Base-by-base conservation (phyloP, 2,113 vertebrate species). In the Notarius lentiginosus region DNA sequence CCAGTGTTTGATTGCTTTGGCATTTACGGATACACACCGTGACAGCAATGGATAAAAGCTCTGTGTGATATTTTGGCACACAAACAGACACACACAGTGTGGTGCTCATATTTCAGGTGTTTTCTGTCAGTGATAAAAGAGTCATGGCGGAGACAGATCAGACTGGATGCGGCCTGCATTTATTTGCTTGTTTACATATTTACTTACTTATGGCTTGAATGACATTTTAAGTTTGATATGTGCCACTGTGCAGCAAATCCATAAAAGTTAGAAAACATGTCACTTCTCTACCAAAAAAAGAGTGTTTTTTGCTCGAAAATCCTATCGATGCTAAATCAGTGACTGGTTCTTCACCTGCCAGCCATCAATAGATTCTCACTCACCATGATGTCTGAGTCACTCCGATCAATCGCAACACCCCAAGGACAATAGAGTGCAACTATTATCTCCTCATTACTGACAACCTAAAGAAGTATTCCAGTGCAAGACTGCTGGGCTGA, bases 371-470 rank as follows among this genome's bases (percentile, higher is more conserved):
- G 51, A 18, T 12, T 51, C 81, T 68, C 47, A 58, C 34, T 56
- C 49, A 79, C 55, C 91, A 93, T 80, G 87, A 81, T 72, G 18
- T 82, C 79, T 27, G 7, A 47, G 30, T 73, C 85, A 86, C 55
- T 61, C 65, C 8, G 30, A 86, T 81, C 66, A 68, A 82, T 81
- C 56, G 53, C 75, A 77, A 73, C 79, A 82, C 55, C 47, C 12
- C 9, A 10, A 34, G 8, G 24, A 83, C 55, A 65, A 55, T 34
- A 55, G 12, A 70, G n/a, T 53, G 49, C 61, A 83, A 55, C 51
- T 30, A 68, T 68, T 83, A 55, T 55, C 63, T 68, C 24, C 15
- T 83, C 9, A 70, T 17, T 68, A 70, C 65, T n/a, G 61, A 82
- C 49, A n/a, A 27, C 24, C 15, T 77, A n/a, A n/a, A 55, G 49